Base-by-base conservation (phyloP, 2,113 vertebrate genomes). In the Trogon surrucura region DNA sequence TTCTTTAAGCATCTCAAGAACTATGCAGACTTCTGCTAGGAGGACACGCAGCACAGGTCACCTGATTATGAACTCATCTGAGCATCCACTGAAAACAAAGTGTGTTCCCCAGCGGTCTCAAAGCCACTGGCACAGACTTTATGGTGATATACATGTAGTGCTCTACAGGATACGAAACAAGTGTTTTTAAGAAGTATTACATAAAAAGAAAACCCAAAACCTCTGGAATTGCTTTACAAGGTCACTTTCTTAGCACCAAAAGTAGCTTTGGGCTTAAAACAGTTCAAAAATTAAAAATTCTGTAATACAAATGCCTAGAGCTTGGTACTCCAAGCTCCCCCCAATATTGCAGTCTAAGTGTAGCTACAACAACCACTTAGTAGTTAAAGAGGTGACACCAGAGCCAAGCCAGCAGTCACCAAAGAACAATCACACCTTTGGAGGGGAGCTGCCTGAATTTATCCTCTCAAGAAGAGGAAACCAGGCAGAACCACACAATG, bases 241-340 rank as follows among this genome's bases (percentile, higher is more conserved):
- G 9, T 9, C 27, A 5, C 1, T 2, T 38, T 45, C 32, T 5
- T 8, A 60, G 13, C 1, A 70, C 16, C 7, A 71, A 16, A 71
- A 58, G 26, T 6, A 71, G 13, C 16, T 44, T 62, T 26, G 5
- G 13, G 2, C 7, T 79, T 26, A 61, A 73, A 30, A 5, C 14
- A 81, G 5, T 9, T 50, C 25, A 38, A 70, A 92, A 84, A 2
- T 2, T 0, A 29, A 75, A 56, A 60, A 11, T 23, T 20, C 30
- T 47, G 2, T 1, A 11, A 32, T 5, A 32, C 0, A 67, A 51
- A 38, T 0, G 0, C 5, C 85, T 10, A 34, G 21, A 5, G 2
- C 10, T 29, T 13, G 3, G 3, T 13, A 13, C 6, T 34, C 23
- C 32, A 38, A 60, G 14, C 41, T 41, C 5, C 16, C 13, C 22